A percentile compares a stretch with the other conserved stretches of the same genome.
phyloP scores from a whole-genome alignment of 37 sponge, comb jelly and placozoan genomes.

The Cladorhizidae sp. region DNA sequence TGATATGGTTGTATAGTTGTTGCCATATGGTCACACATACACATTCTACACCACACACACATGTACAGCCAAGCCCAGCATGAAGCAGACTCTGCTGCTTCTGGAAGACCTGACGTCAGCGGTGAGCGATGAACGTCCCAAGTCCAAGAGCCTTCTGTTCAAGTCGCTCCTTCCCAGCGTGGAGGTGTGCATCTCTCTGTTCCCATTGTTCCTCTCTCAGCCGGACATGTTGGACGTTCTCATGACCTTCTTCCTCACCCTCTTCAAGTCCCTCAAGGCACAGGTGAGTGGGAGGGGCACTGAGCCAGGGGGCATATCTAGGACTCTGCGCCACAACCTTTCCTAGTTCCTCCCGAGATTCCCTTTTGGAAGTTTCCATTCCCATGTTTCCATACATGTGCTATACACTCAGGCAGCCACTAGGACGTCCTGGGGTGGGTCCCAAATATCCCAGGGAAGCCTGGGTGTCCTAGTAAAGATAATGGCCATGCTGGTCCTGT shows the following conservation, averaged over 20 bases:
- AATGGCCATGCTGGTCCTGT: too few species aligned
- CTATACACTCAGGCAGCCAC: too few species aligned
- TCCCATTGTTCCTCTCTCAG: conserved; percentile 43
- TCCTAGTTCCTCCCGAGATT: too few species aligned
- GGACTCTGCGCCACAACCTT: too few species aligned
- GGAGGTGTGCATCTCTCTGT: conserved; percentile 29
- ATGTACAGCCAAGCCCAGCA: conserved; percentile 41
- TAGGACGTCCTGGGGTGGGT: too few species aligned
- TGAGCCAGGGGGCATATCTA: too few species aligned
- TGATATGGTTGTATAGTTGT: not conserved
- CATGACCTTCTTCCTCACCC: conserved; percentile 72
- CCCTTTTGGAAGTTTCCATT: too few species aligned
- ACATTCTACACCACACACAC: too few species aligned
- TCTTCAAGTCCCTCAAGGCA: conserved; percentile 58
- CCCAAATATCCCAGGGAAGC: too few species aligned
- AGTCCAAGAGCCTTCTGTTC: conserved; percentile 64
- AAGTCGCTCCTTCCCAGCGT: conserved; percentile 37
- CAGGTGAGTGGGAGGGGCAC: conserved; percentile 8
- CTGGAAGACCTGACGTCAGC: conserved; percentile 51
- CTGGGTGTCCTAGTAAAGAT: too few species aligned
- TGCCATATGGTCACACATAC: conserved; percentile 26
- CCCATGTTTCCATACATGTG: too few species aligned
- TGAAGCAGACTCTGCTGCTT: conserved; percentile 46
- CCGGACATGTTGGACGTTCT: conserved; percentile 59
- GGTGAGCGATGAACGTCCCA: conserved; percentile 45